These are phyloP conservation scores for Melanotaenia pygmaea DNA, from an alignment of 2,797 vertebrate species.

Conservation along the genomic window DNA sequence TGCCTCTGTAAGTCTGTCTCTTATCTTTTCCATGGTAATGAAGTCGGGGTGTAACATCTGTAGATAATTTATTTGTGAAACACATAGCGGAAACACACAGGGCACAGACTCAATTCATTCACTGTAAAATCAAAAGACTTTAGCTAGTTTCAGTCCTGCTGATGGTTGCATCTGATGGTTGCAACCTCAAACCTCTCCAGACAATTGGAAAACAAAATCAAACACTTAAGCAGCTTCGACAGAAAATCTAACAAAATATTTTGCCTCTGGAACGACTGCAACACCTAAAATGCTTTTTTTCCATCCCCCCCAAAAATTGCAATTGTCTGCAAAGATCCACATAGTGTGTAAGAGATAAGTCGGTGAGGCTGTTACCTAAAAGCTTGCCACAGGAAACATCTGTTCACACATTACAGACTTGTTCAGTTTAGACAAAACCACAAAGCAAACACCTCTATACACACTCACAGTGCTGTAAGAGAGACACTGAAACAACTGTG, in stretches of 20 bases:
- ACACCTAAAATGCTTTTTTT: neutral
- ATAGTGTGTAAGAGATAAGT: conserved; percentile 8
- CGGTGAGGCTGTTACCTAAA: conserved; percentile 71
- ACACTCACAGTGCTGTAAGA: conserved; percentile 23
- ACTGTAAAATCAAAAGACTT: neutral
- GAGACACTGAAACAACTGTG: neutral
- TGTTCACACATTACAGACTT: conserved; percentile 71
- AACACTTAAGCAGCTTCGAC: neutral
- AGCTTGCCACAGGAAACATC: conserved; percentile 77
- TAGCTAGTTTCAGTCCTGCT: conserved; percentile 2
- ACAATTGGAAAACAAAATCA: conserved; percentile 11
- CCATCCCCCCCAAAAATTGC: neutral
- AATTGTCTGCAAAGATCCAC: conserved; percentile 9
- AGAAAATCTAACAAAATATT: neutral
- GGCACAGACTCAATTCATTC: neutral
- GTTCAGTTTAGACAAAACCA: conserved; percentile 73
- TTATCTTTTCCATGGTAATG: too few species aligned
- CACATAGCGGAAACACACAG: neutral
- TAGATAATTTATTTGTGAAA: conserved; percentile 2
- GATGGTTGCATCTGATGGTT: neutral
- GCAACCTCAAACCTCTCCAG: neutral
- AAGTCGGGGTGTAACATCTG: neutral
- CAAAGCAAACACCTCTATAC: conserved; percentile 71
- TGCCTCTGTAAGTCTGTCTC: too few species aligned
- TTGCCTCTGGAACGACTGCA: neutral